phyloP scores from a whole-genome alignment of 2,113 vertebrate species.

The Dunckerocampus dactyliophorus region DNA sequence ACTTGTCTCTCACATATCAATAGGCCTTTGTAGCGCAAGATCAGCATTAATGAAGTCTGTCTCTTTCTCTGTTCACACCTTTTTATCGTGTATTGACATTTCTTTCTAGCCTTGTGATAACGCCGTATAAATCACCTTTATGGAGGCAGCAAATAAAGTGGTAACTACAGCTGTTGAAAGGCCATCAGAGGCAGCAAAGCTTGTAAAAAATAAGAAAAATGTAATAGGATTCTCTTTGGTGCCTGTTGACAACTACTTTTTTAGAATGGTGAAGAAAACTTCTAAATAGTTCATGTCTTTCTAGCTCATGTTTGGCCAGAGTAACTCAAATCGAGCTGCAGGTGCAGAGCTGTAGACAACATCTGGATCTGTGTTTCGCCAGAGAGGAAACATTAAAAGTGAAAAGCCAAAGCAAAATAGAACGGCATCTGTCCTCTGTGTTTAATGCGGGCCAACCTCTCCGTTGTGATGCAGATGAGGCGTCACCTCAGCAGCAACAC shows the following conservation, averaged over 20 bases:
- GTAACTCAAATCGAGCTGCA: constrained; percentile 31
- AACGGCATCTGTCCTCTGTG: constrained; percentile 57
- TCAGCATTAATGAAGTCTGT: constrained; percentile 72
- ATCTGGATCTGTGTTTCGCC: constrained; percentile 52
- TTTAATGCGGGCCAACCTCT: constrained; percentile 52
- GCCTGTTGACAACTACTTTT: constrained; percentile 24
- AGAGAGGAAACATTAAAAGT: constrained; percentile 39
- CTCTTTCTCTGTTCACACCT: constrained; percentile 58
- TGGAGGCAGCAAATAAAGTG: constrained; percentile 65
- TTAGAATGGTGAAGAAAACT: background rate
- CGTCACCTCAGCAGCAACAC: constrained; percentile 54
- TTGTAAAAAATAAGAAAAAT: constrained; percentile 66
- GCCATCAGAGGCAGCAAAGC: constrained; percentile 47
- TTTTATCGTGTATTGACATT: constrained; percentile 75
- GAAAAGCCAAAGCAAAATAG: constrained; percentile 55
- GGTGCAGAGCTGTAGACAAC: constrained; percentile 59
- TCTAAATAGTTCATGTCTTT: constrained; percentile 52
- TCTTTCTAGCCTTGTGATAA: constrained; percentile 62
- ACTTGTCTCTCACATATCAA: constrained; percentile 59
- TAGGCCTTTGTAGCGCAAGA: constrained; percentile 51
- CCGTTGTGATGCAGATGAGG: constrained; percentile 62
- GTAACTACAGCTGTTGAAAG: constrained; percentile 61
- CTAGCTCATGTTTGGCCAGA: constrained; percentile 33
- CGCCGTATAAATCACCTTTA: constrained; percentile 74
- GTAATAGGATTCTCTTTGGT: constrained; percentile 60